Evolutionary conservation across 2,113 vertebrate genomes (phyloP), one percentile per base, ranked within the genome.

Genomic region (Junco hyemalis): DNA sequence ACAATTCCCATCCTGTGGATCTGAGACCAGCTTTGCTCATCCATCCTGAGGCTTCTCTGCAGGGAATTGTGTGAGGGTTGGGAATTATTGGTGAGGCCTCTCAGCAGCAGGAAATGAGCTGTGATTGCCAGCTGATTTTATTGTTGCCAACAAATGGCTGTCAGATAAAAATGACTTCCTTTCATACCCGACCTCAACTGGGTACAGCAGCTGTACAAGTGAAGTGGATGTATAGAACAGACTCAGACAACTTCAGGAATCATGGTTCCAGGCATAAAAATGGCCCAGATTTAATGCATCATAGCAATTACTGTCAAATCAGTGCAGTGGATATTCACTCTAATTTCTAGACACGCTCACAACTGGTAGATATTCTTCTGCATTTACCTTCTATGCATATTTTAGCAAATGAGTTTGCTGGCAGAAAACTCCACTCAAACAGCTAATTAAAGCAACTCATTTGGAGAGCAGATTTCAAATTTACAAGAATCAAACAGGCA

Each of bases 371-470:
- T 74, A 47, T 14, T 81, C 54, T 66, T 63, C 47, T 38, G n/a
- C 28, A 3, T 86, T 83, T 92, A 84, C 61, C 31, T 78, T 29
- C 17, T 36, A 51, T 21, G 24, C 1, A 2, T 31, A 74, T 89
- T 93, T 60, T 56, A 81, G 44, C 44, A 94, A 93, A 86, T 14
- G 44, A 81, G 44, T 84, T 92, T 94, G 60, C 91, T 92, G 83
- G 77, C 83, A 89, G 83, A 86, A 93, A 71, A 33, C 38, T 88
- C 72, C 44, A 68, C 57, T 78, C 26, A 53, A 73, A 51, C 5
- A 84, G 60, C 72, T 86, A 95, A 89, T 94, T 86, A 95, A 81
- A 92, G 44, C 24, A 88, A 92, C 44, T 90, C 33, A 54, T 90
- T 60, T 90, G 61, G 44, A 88, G 59, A 80, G 69, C 51, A 77